Base-by-base conservation (phyloP, 2,113 vertebrate species). In the Clinocottus analis region DNA sequence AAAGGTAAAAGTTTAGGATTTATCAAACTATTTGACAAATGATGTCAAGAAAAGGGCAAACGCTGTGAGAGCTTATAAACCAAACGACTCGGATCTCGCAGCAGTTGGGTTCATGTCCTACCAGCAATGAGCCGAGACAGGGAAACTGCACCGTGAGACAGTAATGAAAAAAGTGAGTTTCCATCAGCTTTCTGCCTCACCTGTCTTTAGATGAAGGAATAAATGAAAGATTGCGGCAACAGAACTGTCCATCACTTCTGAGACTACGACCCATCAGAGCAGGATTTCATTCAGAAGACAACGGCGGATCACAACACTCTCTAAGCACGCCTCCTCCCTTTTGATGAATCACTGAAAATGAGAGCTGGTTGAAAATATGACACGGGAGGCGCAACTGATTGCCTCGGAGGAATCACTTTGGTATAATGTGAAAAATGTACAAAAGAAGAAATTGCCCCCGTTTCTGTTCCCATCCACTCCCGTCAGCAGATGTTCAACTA, bases 111-210 rank as follows among this genome's bases (percentile, higher is more conserved):
- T 89, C 73, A 66, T 33, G 75, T 83, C 82, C 63, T 64, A 58
- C 25, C 55, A 58, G 86, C 79, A 79, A 87, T 79, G 82, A 90
- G 84, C 58, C 29, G 71, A 77, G 43, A 75, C 79, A 59, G 53
- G 80, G 75, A 77, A 83, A 64, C 31, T 31, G 78, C 79, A 75
- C 75, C 41, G 17, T 25, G 64, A 82, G 69, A 80, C 70, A 9
- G 80, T 82, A 85, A 91, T 91, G 85, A 75, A 84, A 87, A 89
- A 88, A 71, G 73, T 16, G 62, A 3, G 67, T 71, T 90, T 88
- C 91, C 88, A 89, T 93, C 86, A 91, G 79, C 85, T 87, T 58
- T 53, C 74, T 53, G 77, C 82, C 67, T 77, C 87, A 89, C 85
- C 91, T 91, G 90, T 82, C 79, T 81, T 55, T 33, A 75, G 75